Base-by-base conservation (phyloP, 2,113 vertebrate species). In the Misgurnus anguillicaudatus region DNA sequence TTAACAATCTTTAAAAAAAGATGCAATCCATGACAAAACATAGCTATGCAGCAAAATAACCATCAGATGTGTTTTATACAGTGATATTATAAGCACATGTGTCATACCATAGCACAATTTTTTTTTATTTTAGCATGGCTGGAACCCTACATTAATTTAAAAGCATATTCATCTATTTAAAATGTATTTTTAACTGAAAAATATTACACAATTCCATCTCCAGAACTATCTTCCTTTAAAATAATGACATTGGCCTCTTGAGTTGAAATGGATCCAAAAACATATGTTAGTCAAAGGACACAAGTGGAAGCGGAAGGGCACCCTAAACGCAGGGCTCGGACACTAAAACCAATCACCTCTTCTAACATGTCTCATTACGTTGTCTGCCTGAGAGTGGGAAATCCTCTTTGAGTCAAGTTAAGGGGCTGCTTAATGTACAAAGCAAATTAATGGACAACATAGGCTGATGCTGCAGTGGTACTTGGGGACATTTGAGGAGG, bases 361-460 rank as follows among this genome's bases (percentile, higher is more conserved):
- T 79, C 64, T 79, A 76, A 81, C 79, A 75, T 58, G 70, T 72
- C 80, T 79, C 80, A 81, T 84, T 84, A 84, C 76, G 45, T 76
- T 58, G 64, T 72, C 76, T 79, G 89, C 82, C 77, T 87, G 85
- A 85, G 84, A 89, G 85, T 74, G 80, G 86, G 77, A 85, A 87
- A 87, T 90, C 87, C 87, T 87, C 86, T 91, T 89, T 90, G 88
- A 90, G 87, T 89, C 79, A 87, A 83, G 73, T 90, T 88, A 90
- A 90, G 90, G 89, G 88, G 87, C 89, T 91, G 83, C 90, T 92
- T 89, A 89, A 91, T 87, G 90, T 85, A 90, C 85, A 86, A 88
- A 82, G 88, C 86, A 91, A 91, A 93, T 92, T 91, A 92, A 90
- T 82, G 77, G 85, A 82, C 83, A 84, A 85, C 89, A 88, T 85